Evolutionary conservation across 2,113 vertebrate genomes (phyloP), one percentile per base, ranked within the genome.

Genomic region (Gavia stellata): DNA sequence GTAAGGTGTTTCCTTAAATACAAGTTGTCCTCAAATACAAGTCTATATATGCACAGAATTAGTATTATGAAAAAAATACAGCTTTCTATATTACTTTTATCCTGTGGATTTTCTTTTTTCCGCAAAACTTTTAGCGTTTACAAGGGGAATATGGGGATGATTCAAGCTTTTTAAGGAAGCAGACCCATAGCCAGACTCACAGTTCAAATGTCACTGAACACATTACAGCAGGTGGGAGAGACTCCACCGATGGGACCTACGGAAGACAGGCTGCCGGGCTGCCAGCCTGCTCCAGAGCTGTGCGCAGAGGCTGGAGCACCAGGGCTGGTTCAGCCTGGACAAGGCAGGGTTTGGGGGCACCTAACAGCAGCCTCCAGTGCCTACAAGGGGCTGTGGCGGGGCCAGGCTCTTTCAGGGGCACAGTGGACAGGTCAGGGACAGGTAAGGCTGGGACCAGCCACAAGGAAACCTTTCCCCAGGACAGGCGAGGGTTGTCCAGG

Each of bases 191-290:
- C 33, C 6, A 1, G n/a, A 25, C 7, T 56, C 56, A 49, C 31
- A 25, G 25, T 33, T 90, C 38, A 71, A 49, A 36, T 14, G 10
- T 12, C 31, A 34, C 31, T 19, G 34, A 8, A 3, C 23, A 61
- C 42, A 25, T 28, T 14, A 15, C 6, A 55, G 33, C 21, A 84
- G 26, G n/a, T 38, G 17, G 38, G 49, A 68, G 31, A 79, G 20
- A 38, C 8, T 14, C 49, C 2, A 3, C n/a, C 14, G 34, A 52
- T 0, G 0, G 1, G 12, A 70, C 9, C 14, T 49, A 25, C 0
- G 1, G 14, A 49, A 18, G 61, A 29, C 20, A 33, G 0, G 4
- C 40, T 31, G 15, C 6, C 0, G 1, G 16, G 14, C 20, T 71
- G 19, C 45, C 59, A 65, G 53, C 12, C 49, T 34, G 53, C 28